Percentiles rank a stretch among this genome's conserved stretches.
These are phyloP conservation scores for Lumbricus terrestris DNA, from an alignment of 2,888 invertebrate species.

Conservation along the genomic window DNA sequence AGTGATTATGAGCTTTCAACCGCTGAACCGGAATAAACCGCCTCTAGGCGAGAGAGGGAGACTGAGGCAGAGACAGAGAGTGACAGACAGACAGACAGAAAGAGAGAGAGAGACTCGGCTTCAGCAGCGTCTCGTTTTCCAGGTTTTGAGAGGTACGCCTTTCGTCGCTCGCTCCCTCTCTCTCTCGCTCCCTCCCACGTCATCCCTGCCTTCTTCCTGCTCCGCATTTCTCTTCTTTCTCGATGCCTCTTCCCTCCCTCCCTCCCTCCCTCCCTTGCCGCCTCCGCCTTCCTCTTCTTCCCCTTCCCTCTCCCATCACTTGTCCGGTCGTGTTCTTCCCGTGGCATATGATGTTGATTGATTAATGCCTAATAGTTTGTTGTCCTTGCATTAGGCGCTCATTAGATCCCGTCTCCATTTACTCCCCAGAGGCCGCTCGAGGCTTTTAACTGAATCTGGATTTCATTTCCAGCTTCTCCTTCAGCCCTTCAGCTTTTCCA, in stretches of 20 bases:
- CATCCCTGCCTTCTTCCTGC: neutral
- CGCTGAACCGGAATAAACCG: neutral
- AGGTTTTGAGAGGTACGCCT: neutral
- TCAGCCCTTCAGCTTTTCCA: neutral
- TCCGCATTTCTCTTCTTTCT: neutral
- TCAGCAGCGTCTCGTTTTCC: neutral
- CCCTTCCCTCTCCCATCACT: neutral
- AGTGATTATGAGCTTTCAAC: neutral
- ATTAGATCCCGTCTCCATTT: neutral
- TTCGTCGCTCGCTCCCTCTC: too few relatives aligned
- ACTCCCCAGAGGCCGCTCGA: neutral
- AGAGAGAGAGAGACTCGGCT: neutral
- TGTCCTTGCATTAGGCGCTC: conserved; percentile 3
- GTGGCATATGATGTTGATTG: neutral
- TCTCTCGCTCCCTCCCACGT: neutral
- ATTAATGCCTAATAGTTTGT: neutral
- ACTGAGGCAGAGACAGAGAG: too few relatives aligned
- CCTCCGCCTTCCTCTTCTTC: neutral
- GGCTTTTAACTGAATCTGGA: conserved; percentile 3
- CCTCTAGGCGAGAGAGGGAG: too few relatives aligned
- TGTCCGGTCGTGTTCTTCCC: neutral
- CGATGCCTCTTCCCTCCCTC: neutral
- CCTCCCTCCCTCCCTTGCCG: neutral
- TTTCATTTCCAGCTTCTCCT: neutral
- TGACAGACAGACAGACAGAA: too few relatives aligned